These are phyloP conservation scores for Porphyrio hochstetteri DNA, from an alignment of 2,113 vertebrate species.

Conservation along the genomic window DNA sequence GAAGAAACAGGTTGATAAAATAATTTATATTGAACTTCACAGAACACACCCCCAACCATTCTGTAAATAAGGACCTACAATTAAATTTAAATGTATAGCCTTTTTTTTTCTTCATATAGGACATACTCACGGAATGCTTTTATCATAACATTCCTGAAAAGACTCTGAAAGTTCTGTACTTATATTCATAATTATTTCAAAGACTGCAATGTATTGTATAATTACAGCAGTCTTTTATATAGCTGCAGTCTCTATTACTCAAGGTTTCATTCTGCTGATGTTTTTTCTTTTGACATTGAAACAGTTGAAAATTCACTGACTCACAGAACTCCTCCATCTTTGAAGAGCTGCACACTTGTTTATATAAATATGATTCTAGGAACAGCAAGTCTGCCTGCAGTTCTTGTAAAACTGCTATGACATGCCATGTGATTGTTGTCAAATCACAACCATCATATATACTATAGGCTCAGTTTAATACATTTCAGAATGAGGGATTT, in stretches of 20 bases:
- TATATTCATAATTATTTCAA: neutral
- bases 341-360: constrained; percentile 5
- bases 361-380: neutral
- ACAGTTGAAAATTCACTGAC: neutral
- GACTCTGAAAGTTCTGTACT: neutral
- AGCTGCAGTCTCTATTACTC: neutral
- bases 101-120: neutral
- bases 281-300: neutral
- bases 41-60: neutral
- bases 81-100: neutral
- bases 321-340: neutral
- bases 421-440: neutral
- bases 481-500: neutral
- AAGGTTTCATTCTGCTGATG: neutral
- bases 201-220: neutral
- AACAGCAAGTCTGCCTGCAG: neutral
- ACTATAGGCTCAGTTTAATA: neutral
- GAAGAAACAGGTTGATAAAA: neutral
- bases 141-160: neutral
- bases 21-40: neutral
- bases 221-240: neutral
- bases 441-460: neutral
- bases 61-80: neutral
- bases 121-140: neutral
- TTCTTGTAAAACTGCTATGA: constrained; percentile 7